Evolutionary conservation across 1,140 invertebrate species (phyloP).

Genomic region (Brachionus koreanus): DNA sequence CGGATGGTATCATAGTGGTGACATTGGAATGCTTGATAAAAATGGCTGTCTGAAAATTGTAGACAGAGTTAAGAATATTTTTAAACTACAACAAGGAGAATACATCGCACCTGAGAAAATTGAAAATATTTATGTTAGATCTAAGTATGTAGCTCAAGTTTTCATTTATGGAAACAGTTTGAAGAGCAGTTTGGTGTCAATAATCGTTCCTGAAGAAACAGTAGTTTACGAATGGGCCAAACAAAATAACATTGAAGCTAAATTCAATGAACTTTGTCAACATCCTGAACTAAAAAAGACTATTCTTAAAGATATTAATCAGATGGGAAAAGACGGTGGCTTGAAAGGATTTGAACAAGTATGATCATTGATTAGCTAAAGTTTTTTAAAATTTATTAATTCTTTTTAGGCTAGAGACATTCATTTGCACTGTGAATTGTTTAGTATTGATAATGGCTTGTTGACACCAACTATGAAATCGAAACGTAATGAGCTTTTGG

Average conservation of each 20-base stretch:
- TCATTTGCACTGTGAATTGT: conserved; percentile 84
- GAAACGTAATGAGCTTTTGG: conserved; percentile 64
- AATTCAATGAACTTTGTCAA: conserved; percentile 79
- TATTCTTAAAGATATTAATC: conserved; percentile 81
- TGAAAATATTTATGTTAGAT: conserved; percentile 89
- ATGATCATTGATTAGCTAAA: conserved; percentile 46
- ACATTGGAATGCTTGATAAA: conserved; percentile 54
- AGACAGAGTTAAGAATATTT: conserved; percentile 92
- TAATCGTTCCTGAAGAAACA: conserved; percentile 90
- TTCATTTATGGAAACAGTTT: conserved; percentile 95
- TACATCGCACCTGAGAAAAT: conserved; percentile 99
- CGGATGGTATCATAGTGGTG: conserved; percentile 61
- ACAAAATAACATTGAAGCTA: conserved; percentile 76
- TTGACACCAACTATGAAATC: conserved; percentile 93
- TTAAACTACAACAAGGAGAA: conserved; percentile 93
- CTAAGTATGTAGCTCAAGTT: conserved; percentile 87
- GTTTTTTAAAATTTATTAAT: not conserved
- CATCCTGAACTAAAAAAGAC: conserved; percentile 76
- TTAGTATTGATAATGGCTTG: conserved; percentile 91
- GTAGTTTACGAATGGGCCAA: conserved; percentile 80
- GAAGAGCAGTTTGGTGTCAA: conserved; percentile 80
- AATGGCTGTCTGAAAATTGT: conserved; percentile 73
- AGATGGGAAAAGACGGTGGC: conserved; percentile 78
- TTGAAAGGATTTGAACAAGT: conserved; percentile 96
- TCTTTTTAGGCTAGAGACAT: conserved; percentile 82